These are phyloP conservation scores for Pachycephus smyrnensis DNA, from an alignment of 2,888 invertebrate species.

Conservation along the genomic window DNA sequence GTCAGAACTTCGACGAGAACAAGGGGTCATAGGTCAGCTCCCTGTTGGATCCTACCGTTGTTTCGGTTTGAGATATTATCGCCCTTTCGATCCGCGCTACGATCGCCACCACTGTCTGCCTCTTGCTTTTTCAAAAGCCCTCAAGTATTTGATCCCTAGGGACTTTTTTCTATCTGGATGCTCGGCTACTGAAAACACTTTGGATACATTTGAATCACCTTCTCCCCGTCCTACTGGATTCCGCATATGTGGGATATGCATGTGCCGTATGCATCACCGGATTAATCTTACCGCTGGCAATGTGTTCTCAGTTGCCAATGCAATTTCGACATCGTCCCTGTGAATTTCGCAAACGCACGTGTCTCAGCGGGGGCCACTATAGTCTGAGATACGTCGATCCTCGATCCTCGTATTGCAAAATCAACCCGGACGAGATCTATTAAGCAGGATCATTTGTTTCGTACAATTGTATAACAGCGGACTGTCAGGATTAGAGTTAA, in stretches of 20 bases:
- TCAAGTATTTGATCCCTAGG: neutral
- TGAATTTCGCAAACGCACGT: neutral
- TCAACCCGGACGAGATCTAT: neutral
- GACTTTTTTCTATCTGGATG: neutral
- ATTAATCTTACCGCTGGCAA: neutral
- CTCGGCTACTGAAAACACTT: neutral
- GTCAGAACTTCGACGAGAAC: constrained; percentile 18
- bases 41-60: constrained; percentile 26
- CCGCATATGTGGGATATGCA: neutral
- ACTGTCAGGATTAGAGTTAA: neutral
- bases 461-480: neutral
- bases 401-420: neutral
- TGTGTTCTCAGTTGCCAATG: neutral
- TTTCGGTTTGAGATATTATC: constrained; percentile 13
- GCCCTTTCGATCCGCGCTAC: neutral
- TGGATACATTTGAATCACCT: neutral
- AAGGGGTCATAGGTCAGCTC: constrained; percentile 19
- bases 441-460: neutral
- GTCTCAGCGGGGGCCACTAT: neutral
- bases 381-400: neutral
- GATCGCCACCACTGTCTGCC: neutral
- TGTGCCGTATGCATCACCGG: neutral
- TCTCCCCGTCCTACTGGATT: neutral
- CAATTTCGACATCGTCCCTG: neutral
- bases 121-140: neutral